These are phyloP conservation scores for Listronotus bonariensis DNA, from an alignment of 1,140 invertebrate species.

Conservation along the genomic window DNA sequence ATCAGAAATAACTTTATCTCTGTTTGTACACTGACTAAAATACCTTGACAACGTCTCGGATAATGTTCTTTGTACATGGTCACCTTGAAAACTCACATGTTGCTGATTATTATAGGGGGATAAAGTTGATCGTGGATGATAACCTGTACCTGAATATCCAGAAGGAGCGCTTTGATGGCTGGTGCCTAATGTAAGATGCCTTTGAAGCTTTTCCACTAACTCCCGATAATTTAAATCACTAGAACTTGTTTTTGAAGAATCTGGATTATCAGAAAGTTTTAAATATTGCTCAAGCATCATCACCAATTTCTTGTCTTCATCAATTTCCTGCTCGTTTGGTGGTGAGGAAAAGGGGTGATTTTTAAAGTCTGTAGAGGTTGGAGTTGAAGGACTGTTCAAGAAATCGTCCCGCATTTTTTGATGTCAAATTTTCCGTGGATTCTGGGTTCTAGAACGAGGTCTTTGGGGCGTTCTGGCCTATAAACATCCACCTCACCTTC, in stretches of 20 bases:
- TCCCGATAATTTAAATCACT: slow-evolving; percentile 65
- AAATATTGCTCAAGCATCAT: slow-evolving; percentile 72
- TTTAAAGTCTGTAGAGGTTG: slow-evolving; percentile 37
- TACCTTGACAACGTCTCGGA: slow-evolving; percentile 69
- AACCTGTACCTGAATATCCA: background rate
- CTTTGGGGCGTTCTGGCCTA: slow-evolving; percentile 55
- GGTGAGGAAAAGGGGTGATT: slow-evolving; percentile 7
- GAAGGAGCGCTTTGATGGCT: slow-evolving; percentile 14
- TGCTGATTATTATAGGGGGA: slow-evolving; percentile 24
- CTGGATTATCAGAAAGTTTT: slow-evolving; percentile 45
- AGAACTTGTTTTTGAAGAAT: slow-evolving; percentile 57
- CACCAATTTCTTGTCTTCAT: slow-evolving; percentile 63
- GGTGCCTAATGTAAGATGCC: slow-evolving; percentile 62
- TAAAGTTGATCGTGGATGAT: slow-evolving; percentile 24
- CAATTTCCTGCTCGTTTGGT: slow-evolving; percentile 49
- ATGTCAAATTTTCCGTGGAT: slow-evolving; percentile 68
- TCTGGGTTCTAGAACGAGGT: slow-evolving; percentile 59
- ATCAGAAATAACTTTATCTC: slow-evolving; percentile 71
- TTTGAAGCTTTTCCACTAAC: slow-evolving; percentile 67
- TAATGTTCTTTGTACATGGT: slow-evolving; percentile 65
- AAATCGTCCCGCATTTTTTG: slow-evolving; percentile 68
- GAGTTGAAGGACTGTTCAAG: slow-evolving; percentile 56
- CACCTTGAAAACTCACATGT: slow-evolving; percentile 57
- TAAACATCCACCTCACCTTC: slow-evolving; percentile 65
- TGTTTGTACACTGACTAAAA: slow-evolving; percentile 66